These are phyloP conservation scores for Spisula solida DNA, from an alignment of 2,888 invertebrate species.

Conservation along the genomic window DNA sequence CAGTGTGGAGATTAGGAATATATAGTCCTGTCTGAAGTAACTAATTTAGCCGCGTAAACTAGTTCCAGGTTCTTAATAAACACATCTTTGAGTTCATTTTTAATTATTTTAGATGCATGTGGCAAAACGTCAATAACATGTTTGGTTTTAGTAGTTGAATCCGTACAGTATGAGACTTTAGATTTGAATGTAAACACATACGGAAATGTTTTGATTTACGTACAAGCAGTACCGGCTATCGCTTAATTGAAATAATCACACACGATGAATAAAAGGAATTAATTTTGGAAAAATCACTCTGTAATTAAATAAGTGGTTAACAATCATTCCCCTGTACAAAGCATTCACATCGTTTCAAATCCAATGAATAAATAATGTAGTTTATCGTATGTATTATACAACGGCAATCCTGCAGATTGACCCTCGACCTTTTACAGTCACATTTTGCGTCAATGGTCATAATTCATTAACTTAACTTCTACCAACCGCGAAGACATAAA, in stretches of 20 bases:
- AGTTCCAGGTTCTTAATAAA: not conserved
- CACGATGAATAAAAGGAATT: not conserved
- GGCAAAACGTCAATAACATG: not conserved
- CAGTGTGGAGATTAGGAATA: no score
- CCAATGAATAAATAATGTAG: slow-evolving; percentile 18
- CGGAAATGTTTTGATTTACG: not conserved
- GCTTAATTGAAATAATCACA: not conserved
- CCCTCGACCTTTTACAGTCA: not conserved
- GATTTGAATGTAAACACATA: not conserved
- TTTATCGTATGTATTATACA: not conserved
- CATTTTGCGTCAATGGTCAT: not conserved
- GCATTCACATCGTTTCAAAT: not conserved
- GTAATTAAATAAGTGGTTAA: not conserved
- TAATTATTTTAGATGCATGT: not conserved
- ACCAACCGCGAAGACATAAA: slow-evolving; percentile 3
- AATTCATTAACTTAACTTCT: not conserved
- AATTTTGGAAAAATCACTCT: not conserved
- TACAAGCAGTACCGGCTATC: not conserved
- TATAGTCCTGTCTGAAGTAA: not conserved
- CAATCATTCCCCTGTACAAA: not conserved
- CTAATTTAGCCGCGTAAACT: not conserved
- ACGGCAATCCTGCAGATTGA: not conserved
- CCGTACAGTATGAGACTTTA: not conserved
- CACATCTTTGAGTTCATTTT: not conserved
- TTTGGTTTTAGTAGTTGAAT: not conserved